Percentiles rank a stretch among this genome's conserved stretches.
These are phyloP conservation scores for Heliconius sara DNA, from an alignment of 2,888 invertebrate genomes.

Conservation along the genomic window DNA sequence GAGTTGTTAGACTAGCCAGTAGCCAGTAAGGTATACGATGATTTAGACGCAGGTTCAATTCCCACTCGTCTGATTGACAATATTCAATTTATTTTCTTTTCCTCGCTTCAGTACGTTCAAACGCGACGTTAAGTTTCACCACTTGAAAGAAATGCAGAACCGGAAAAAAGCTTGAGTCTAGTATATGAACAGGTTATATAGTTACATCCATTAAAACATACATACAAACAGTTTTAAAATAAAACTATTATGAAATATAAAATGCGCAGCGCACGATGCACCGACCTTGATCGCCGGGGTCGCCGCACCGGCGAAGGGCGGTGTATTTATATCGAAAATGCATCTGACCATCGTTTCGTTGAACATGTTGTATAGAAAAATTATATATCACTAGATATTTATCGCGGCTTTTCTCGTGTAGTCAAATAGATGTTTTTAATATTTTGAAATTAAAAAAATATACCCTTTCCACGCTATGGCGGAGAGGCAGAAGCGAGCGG, in stretches of 20 bases:
- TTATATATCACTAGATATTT: background rate
- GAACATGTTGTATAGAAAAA: conserved; percentile 14
- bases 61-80: background rate
- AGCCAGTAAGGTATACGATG: too few relatives aligned
- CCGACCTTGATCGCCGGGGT: conserved; percentile 68
- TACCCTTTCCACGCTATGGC: too few relatives aligned
- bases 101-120: too few relatives aligned
- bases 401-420: background rate
- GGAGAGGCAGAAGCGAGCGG: too few relatives aligned
- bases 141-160: background rate
- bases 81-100: background rate
- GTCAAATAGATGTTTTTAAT: background rate
- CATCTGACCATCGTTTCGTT: conserved; percentile 36
- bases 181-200: background rate
- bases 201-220: conserved; percentile 3
- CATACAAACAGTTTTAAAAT: conserved; percentile 8
- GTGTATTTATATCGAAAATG: conserved; percentile 49
- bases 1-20: too few relatives aligned
- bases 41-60: background rate
- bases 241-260: conserved; percentile 40
- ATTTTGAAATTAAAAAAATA: background rate
- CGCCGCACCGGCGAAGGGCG: conserved; percentile 67
- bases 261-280: conserved; percentile 37
- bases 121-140: background rate
- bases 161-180: background rate